Evolutionary conservation across 1,140 invertebrate genomes (phyloP).

Genomic region (Bemisia tabaci): DNA sequence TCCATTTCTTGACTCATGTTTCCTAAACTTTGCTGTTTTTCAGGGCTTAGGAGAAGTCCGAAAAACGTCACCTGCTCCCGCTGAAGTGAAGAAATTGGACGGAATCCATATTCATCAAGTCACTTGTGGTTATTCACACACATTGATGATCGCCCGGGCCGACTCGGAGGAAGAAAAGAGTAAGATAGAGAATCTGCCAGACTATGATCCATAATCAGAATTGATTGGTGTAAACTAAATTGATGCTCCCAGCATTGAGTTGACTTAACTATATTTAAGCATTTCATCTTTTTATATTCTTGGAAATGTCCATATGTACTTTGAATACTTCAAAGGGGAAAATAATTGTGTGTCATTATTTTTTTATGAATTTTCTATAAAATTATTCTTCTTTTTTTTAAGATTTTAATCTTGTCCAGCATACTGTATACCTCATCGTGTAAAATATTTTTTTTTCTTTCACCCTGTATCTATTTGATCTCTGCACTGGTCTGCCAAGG

Average conservation of each 20-base stretch:
- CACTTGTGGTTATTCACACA: constrained; percentile 71
- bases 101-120: constrained; percentile 66
- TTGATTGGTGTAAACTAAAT: neutral
- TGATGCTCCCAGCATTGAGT: neutral
- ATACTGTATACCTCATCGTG: neutral
- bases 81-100: constrained; percentile 72
- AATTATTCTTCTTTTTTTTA: neutral
- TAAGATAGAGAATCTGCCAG: constrained; percentile 44
- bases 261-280: neutral
- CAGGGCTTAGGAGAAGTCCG: constrained; percentile 77
- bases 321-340: neutral
- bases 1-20: too few species aligned
- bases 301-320: neutral
- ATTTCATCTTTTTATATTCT: neutral
- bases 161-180: constrained; percentile 49
- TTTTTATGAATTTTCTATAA: neutral
- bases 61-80: constrained; percentile 75
- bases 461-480: neutral
- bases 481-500: neutral
- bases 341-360: neutral
- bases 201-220: constrained; percentile 31
- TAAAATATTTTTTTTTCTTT: neutral
- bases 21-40: neutral
- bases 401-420: neutral
- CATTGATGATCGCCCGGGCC: constrained; percentile 52